phyloP scores from a whole-genome alignment of 2,113 vertebrate species.

The Lucifuga dentata region DNA sequence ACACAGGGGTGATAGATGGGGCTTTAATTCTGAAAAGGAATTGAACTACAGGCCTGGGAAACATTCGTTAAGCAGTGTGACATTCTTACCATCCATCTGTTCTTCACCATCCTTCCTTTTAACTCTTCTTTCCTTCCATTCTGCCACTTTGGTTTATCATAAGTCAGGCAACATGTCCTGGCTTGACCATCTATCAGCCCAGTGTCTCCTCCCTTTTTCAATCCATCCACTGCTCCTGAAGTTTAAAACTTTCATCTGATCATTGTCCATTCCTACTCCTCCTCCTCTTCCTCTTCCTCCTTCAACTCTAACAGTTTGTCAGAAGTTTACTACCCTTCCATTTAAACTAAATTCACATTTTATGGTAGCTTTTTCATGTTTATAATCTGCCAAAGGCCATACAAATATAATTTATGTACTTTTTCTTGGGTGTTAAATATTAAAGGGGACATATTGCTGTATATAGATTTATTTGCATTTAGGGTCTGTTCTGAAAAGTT shows the following conservation, averaged over 20 bases:
- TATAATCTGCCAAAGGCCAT: too few species aligned
- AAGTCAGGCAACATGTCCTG: slow-evolving; percentile 51
- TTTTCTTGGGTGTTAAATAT: too few species aligned
- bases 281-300: slow-evolving; percentile 7
- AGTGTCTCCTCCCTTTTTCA: slow-evolving; percentile 48
- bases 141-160: slow-evolving; percentile 64
- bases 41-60: slow-evolving; percentile 75
- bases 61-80: slow-evolving; percentile 68
- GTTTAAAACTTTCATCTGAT: slow-evolving; percentile 10
- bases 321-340: not conserved
- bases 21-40: slow-evolving; percentile 75
- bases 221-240: slow-evolving; percentile 8
- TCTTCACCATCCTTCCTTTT: slow-evolving; percentile 54
- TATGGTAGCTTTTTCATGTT: too few species aligned
- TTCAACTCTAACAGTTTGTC: too few species aligned
- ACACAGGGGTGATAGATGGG: slow-evolving; percentile 65
- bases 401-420: too few species aligned
- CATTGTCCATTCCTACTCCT: not conserved
- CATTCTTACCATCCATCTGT: slow-evolving; percentile 64
- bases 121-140: slow-evolving; percentile 41
- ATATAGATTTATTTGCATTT: too few species aligned
- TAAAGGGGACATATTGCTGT: too few species aligned
- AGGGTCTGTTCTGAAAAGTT: too few species aligned
- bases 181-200: slow-evolving; percentile 51
- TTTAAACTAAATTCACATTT: too few species aligned